A percentile compares a stretch with the other conserved stretches of the same genome.
Conservation (phyloP, 2,797 vertebrate genomes). For the Muraenolepis orangiensis region DNA sequence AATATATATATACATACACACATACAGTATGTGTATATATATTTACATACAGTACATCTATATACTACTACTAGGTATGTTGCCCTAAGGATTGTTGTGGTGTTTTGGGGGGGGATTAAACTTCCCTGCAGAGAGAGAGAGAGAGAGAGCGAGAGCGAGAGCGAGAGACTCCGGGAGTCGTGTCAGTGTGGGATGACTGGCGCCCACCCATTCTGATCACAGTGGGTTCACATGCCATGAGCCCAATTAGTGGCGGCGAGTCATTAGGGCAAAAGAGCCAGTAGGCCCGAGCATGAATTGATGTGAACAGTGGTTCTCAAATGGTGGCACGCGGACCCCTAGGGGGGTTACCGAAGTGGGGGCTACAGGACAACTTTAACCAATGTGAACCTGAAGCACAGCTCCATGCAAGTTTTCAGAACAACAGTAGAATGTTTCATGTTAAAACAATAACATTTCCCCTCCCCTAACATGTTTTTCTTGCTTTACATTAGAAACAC, state of each 20-base stretch:
- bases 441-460: no score
- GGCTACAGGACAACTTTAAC: no score
- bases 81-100: constrained; percentile 62
- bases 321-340: no score
- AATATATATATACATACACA: not conserved
- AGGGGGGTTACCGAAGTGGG: no score
- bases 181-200: constrained; percentile 41
- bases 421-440: no score
- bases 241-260: constrained; percentile 59
- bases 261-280: constrained; percentile 34
- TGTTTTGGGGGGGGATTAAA: constrained; percentile 70
- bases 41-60: not conserved
- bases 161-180: constrained; percentile 49
- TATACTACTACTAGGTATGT: no score
- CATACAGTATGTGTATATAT: not conserved
- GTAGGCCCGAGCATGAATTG: no score
- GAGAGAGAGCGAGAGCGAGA: constrained; percentile 15
- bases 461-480: no score
- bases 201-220: constrained; percentile 75
- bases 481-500: no score
- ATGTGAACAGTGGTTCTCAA: no score
- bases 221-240: constrained; percentile 53
- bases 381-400: no score
- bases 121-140: constrained; percentile 61
- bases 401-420: no score